Base-by-base conservation (phyloP, 2,888 invertebrate genomes). In the Spodoptera littoralis region DNA sequence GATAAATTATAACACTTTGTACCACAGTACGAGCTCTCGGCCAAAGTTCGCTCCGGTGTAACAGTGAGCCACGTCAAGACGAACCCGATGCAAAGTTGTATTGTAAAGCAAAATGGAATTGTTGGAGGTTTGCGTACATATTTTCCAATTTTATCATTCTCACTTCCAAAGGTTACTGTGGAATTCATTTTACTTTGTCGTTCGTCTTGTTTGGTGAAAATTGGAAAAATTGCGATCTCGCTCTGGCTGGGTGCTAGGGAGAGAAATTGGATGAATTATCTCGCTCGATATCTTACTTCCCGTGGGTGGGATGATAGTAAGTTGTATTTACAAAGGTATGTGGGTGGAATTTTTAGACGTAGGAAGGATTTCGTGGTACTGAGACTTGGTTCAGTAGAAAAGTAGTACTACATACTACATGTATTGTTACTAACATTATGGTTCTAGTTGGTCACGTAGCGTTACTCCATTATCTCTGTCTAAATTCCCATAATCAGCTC, bases 131-230 rank as follows among this genome's bases (percentile, higher is more conserved):
- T 59, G 65, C 67, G 58, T 55, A 82, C 82, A 83, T 79, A 86
- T 84, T 85, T 85, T 86, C 78, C 87, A 84, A 86, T 87, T 84
- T 82, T 79, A 77, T 75, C 75, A 75, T 79, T 79, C 69, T 71
- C 77, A 71, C 75, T 77, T 60, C 52, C 67, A 69, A 80, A 70
- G 77, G 70, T 77, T 70, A 75, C 71, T 11, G 57, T 22, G n/a
- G 55, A 69, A 76, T 79, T 78, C 65, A 70, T 73, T 80, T 80
- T 80, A 73, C 65, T 72, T 72, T 72, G 65, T 68, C 63, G 65
- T 60, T 60, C 9, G 44, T 54, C 36, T 27, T 48, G 44, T 60
- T 63, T 56, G 47, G 49, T 11, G 44, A 5, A 43, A 54, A 65
- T 61, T 6, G 51, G 45, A 61, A 68, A 58, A 75, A 65, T 52